phyloP scores from a whole-genome alignment of 64 coral and sea anemone genomes.

The Anthopleura sola region DNA sequence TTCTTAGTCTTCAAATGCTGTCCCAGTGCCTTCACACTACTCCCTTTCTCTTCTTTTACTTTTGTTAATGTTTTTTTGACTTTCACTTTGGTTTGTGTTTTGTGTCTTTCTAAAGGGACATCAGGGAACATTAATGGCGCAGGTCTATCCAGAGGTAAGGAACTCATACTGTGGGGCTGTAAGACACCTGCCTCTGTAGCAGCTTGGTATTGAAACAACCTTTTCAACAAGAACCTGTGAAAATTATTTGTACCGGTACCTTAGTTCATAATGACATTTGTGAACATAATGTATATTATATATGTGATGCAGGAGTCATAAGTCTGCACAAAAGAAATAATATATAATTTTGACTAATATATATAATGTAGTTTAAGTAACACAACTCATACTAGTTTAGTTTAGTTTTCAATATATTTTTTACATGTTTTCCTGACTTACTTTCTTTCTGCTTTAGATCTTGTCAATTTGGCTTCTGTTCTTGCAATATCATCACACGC shows the following conservation, averaged over 20 bases:
- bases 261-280: too few relatives aligned
- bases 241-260: not conserved
- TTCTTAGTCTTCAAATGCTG: not conserved
- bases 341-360: too few relatives aligned
- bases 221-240: slow-evolving; percentile 54
- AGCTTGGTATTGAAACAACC: slow-evolving; percentile 61
- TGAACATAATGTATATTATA: too few relatives aligned
- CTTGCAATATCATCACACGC: slow-evolving; percentile 36
- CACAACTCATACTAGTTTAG: too few relatives aligned
- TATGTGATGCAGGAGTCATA: too few relatives aligned
- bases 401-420: too few relatives aligned
- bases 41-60: slow-evolving; percentile 19
- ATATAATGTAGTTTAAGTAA: too few relatives aligned
- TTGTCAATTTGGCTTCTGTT: slow-evolving; percentile 45
- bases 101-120: slow-evolving; percentile 17
- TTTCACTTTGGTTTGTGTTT: slow-evolving; percentile 20
- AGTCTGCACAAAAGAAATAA: too few relatives aligned
- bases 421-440: slow-evolving; percentile 8
- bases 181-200: slow-evolving; percentile 59
- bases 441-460: slow-evolving; percentile 58
- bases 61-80: slow-evolving; percentile 7
- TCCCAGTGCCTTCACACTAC: not conserved
- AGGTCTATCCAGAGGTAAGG: not conserved
- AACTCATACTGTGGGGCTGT: not conserved
- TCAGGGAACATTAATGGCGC: slow-evolving; percentile 27